Conservation (phyloP, 2,888 invertebrate species). For the Oasisia sp. region DNA sequence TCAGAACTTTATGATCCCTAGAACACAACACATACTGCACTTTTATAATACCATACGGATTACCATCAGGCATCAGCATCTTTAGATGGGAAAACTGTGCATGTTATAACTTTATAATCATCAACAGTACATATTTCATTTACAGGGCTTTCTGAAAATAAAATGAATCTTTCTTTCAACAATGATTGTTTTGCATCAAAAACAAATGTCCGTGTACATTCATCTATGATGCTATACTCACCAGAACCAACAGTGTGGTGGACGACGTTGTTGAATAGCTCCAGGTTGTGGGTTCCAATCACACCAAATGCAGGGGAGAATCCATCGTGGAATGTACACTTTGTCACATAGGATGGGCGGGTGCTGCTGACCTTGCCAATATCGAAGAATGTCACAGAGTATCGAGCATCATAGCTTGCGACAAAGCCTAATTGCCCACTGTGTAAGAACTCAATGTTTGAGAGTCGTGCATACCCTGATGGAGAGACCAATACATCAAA, state of each 20-base stretch:
- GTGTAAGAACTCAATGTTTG: conserved; percentile 39
- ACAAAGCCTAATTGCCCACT: conserved; percentile 42
- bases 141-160: too few relatives aligned
- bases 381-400: conserved; percentile 37
- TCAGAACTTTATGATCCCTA: background rate
- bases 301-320: background rate
- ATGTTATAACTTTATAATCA: too few relatives aligned
- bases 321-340: background rate
- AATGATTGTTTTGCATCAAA: too few relatives aligned
- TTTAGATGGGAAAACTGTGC: too few relatives aligned
- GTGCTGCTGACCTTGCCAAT: conserved; percentile 30
- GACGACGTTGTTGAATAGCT: conserved; percentile 39
- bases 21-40: background rate
- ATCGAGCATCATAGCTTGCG: conserved; percentile 39
- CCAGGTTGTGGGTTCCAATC: background rate
- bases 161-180: too few relatives aligned
- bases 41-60: background rate
- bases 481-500: background rate
- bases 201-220: background rate
- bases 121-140: too few relatives aligned
- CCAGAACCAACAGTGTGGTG: conserved; percentile 40
- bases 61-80: background rate
- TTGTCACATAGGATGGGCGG: background rate
- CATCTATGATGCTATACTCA: background rate
- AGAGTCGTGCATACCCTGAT: conserved; percentile 41